Evolutionary conservation across 2,888 invertebrate species (phyloP).

Genomic region (Pristionchus japonicus): DNA sequence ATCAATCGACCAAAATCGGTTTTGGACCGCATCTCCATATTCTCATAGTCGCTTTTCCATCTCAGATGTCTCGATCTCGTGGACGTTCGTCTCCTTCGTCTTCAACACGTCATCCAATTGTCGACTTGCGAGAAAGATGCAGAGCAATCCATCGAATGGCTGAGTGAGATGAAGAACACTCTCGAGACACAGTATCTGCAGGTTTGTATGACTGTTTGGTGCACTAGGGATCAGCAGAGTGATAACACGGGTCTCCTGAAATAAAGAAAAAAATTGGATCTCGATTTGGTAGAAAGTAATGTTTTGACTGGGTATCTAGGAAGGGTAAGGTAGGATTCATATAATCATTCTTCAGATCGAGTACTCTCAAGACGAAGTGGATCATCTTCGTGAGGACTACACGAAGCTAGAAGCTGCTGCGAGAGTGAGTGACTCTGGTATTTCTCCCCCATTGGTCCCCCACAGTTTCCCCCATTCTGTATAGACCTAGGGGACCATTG

Average conservation of each 20-base stretch:
- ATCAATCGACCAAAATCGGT: background rate
- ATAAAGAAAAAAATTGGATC: too few species aligned
- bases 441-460: too few species aligned
- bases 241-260: too few species aligned
- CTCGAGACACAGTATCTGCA: conserved; percentile 77
- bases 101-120: conserved; percentile 85
- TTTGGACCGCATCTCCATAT: background rate
- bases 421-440: conserved; percentile 80
- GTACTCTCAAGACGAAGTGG: conserved; percentile 82
- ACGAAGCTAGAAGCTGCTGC: conserved; percentile 86
- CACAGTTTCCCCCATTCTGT: too few species aligned
- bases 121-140: conserved; percentile 86
- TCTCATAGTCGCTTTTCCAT: background rate
- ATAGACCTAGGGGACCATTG: too few species aligned
- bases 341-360: conserved; percentile 81
- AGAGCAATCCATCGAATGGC: conserved; percentile 85
- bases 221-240: too few species aligned
- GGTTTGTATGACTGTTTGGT: background rate
- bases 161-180: conserved; percentile 81
- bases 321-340: too few species aligned
- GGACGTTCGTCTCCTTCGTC: conserved; percentile 84
- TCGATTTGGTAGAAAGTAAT: too few species aligned
- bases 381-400: conserved; percentile 84
- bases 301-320: too few species aligned
- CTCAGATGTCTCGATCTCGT: conserved; percentile 81